These are phyloP conservation scores for Lamellibrachia columna DNA, from an alignment of 2,888 invertebrate genomes.

Conservation along the genomic window DNA sequence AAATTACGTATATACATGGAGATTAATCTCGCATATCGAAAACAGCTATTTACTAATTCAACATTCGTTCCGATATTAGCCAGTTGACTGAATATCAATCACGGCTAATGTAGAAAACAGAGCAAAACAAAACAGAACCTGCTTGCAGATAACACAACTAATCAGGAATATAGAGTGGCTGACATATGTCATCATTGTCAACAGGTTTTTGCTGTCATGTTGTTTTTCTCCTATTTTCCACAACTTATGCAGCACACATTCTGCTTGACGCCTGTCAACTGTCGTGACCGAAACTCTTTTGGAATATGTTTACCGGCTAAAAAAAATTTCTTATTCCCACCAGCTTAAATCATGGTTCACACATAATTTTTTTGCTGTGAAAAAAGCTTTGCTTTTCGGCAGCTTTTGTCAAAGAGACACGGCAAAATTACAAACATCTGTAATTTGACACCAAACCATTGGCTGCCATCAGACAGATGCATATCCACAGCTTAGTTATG, in stretches of 20 bases:
- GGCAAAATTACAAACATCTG: background rate
- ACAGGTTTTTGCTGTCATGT: background rate
- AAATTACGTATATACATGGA: background rate
- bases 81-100: background rate
- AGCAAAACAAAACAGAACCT: background rate
- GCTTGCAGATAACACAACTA: background rate
- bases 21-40: conserved; percentile 6
- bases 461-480: background rate
- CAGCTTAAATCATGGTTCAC: background rate
- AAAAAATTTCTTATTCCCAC: background rate
- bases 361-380: background rate
- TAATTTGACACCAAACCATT: background rate
- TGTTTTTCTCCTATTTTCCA: background rate
- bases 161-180: background rate
- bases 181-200: background rate
- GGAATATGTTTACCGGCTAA: background rate
- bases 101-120: background rate
- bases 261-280: background rate
- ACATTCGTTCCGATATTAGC: background rate
- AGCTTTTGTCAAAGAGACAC: background rate
- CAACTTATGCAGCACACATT: background rate
- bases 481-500: background rate
- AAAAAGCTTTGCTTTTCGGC: background rate
- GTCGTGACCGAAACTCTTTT: background rate
- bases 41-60: conserved; percentile 16